Base-by-base conservation (phyloP, 2,797 vertebrate species). In the Tiaroga cobitis region DNA sequence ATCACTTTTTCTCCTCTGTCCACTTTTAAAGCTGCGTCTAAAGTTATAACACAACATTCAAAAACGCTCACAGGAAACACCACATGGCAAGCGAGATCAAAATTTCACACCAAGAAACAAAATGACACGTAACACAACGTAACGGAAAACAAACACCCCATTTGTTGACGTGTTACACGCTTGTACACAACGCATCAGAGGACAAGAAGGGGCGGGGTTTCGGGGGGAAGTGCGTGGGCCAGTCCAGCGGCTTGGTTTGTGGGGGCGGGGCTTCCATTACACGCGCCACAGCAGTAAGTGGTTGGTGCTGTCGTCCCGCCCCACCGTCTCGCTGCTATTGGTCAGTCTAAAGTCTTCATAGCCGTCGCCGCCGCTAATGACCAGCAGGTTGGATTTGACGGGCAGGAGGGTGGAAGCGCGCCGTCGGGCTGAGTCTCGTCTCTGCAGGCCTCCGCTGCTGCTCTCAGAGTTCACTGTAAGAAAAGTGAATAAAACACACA, bases 271-370 rank as follows among this genome's bases (percentile, higher is more conserved):
- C 43, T 41, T 61, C 72, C 29, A 83, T 98, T 96, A 99, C 86
- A 97, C 97, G 91, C 96, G 95, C 98, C 98, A 99, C 10, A 99
- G 96, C 86, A 99, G 95, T 85, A 99, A 96, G 88, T 99, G 98
- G 94, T 99, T 99, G 90, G 98, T 99, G 91, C 98, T 99, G 94
- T 99, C 98, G 0, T 99, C 98, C 78, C 98, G 93, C 76, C 98
- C 98, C 43, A 99, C 97, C 0, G 98, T 97, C 93, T 99, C 98
- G 2, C 97, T 99, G 96, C 97, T 98, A 91, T 94, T 94, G 90
- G 97, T 98, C 90, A 99, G 96, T 67, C 97, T 94, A 94, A 99
- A 99, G 91, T 99, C 98, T 93, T 99, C 98, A 3, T 98, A 99
- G 65, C 98, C 98, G 0, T 98, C 98, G 0, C 98, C 98, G 0